Conservation (phyloP, 2,113 vertebrate species). For the Alligator sinensis region DNA sequence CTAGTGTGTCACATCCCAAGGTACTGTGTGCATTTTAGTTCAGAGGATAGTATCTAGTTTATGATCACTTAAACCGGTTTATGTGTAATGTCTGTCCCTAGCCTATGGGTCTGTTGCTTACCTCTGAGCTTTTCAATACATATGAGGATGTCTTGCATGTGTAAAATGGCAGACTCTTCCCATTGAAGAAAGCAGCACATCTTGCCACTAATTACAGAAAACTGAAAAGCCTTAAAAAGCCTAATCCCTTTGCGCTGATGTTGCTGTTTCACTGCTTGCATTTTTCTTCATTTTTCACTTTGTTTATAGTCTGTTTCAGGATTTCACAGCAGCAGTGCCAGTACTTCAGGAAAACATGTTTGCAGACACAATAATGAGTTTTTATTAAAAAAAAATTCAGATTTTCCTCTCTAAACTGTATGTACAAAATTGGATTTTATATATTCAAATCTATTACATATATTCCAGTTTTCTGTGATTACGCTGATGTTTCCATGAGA, state of each 20-base stretch:
- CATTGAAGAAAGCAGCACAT: too few relatives aligned
- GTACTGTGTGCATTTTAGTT: constrained; percentile 29
- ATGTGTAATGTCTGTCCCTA: not conserved
- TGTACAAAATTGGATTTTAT: too few relatives aligned
- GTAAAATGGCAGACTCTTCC: too few relatives aligned
- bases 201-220: not conserved
- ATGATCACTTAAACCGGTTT: too few relatives aligned
- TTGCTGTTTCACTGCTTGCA: not conserved
- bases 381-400: too few relatives aligned
- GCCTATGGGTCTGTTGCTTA: not conserved
- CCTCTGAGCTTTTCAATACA: not conserved
- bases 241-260: not conserved
- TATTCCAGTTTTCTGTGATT: not conserved
- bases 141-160: not conserved
- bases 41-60: not conserved
- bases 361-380: too few relatives aligned
- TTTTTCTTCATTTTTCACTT: not conserved
- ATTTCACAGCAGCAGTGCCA: not conserved
- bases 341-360: too few relatives aligned
- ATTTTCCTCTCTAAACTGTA: too few relatives aligned
- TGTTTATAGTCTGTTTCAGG: not conserved
- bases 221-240: not conserved
- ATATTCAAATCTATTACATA: too few relatives aligned
- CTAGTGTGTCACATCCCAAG: not conserved
- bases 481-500: not conserved